A percentile compares a stretch with the other conserved stretches of the same genome.
Conservation (phyloP, 2,113 vertebrate genomes). For the Poicephalus meyeri region DNA sequence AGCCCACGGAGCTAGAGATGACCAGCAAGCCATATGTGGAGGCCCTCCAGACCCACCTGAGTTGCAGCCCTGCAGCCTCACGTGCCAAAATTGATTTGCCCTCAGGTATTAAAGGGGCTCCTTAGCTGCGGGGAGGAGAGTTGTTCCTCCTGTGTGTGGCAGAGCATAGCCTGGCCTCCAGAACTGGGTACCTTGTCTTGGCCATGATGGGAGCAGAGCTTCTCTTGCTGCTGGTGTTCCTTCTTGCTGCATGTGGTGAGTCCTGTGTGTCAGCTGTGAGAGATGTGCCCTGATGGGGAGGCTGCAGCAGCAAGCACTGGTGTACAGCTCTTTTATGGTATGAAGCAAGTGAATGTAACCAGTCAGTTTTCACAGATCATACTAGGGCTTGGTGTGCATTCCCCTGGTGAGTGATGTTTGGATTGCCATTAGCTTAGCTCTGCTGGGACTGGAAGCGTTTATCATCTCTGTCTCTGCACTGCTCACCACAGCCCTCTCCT, state of each 20-base stretch:
- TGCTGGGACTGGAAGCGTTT: background rate
- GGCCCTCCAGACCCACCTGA: background rate
- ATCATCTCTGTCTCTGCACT: accelerated
- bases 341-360: background rate
- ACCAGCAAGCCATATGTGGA: accelerated
- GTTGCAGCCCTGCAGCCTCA: background rate
- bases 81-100: background rate
- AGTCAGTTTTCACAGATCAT: background rate
- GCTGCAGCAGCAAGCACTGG: accelerated
- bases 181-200: background rate
- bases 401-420: background rate
- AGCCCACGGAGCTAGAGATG: background rate
- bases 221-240: accelerated
- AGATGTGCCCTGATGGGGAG: background rate
- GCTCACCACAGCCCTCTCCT: background rate
- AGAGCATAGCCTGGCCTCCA: accelerated
- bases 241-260: background rate
- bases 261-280: accelerated
- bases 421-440: background rate
- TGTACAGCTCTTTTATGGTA: background rate
- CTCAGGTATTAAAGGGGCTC: background rate
- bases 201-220: background rate
- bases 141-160: background rate
- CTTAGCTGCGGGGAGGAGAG: accelerated
- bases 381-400: background rate